Evolutionary conservation across 1,140 invertebrate genomes (phyloP).

Genomic region (Nixonia krombeini): DNA sequence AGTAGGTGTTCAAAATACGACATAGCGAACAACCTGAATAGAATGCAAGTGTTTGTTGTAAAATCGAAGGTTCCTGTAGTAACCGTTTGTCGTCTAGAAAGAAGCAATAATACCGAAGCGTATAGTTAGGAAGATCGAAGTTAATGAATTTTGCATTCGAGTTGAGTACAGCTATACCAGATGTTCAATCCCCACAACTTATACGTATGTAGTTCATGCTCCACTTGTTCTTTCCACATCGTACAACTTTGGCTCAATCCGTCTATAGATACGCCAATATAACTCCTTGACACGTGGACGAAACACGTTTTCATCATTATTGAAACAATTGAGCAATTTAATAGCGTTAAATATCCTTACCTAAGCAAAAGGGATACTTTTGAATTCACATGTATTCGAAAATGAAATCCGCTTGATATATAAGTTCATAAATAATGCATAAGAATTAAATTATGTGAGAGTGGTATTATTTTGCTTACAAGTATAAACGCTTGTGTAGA

Average conservation of each 20-base stretch:
- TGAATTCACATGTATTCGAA: too few relatives aligned
- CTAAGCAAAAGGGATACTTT: too few relatives aligned
- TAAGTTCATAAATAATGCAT: too few relatives aligned
- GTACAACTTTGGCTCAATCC: constrained; percentile 1
- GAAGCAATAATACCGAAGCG: constrained; percentile 17
- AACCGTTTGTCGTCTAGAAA: constrained; percentile 17
- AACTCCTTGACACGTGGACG: not conserved
- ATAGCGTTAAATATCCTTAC: too few relatives aligned
- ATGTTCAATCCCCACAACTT: constrained; percentile 63
- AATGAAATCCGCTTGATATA: too few relatives aligned
- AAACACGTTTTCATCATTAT: not conserved
- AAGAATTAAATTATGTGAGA: too few relatives aligned
- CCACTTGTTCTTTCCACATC: constrained; percentile 31
- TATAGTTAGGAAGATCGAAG: constrained; percentile 62
- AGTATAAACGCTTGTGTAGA: too few relatives aligned
- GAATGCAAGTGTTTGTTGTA: constrained; percentile 13
- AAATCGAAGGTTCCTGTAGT: constrained; percentile 16
- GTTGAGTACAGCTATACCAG: constrained; percentile 59
- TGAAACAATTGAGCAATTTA: not conserved
- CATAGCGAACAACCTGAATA: constrained; percentile 8
- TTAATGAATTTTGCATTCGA: constrained; percentile 68
- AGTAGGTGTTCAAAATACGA: not conserved
- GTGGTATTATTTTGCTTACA: too few relatives aligned
- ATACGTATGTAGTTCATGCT: constrained; percentile 44
- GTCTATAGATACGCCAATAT: not conserved